Evolutionary conservation across 2,113 vertebrate species (phyloP), one percentile per base, ranked within the genome.

Genomic region (Microcebus jonahi): DNA sequence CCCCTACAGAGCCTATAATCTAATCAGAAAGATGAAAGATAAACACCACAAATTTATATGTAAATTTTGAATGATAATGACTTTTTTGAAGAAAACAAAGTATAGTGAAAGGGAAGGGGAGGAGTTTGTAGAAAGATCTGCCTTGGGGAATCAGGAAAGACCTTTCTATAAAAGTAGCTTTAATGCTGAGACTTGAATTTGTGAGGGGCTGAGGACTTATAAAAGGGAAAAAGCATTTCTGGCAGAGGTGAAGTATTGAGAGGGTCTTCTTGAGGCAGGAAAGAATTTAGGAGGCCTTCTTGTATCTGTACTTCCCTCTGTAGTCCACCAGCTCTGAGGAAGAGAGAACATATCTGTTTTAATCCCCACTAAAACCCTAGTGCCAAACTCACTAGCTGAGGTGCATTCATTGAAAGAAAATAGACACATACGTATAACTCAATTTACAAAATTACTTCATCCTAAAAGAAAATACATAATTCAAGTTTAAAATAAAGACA

Each of bases 401-500:
- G 2, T 39, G 4, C 1, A 27, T 27, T 39, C 55, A n/a, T 2
- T 42, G 29, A 82, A 70, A 95, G 25, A 53, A 68, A 73, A 50
- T 5, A 53, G 67, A 57, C 31, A 12, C 12, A 25, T 7, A 45
- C 14, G 13, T 8, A 21, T 21, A 87, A 86, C 11, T 87, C 12
- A 59, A 39, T 65, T 95, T n/a, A 42, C 15, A 31, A 81, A 90
- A 50, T 36, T 50, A 57, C 17, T 82, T 86, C 8, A 25, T 75
- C 55, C 36, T 53, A 29, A 71, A 84, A 45, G n/a, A 71, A 77
- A 94, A 83, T 86, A 3, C 6, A 2, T 79, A 59, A 53, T 36
- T 92, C 29, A 90, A 18, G 3, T 83, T 95, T 80, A 63, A 88
- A 76, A 68, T 67, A 68, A 68, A 84, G 3, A 2, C 71, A 10